phyloP scores from a whole-genome alignment of 2,113 vertebrate species.

The Rhegmatorhina hoffmannsi region DNA sequence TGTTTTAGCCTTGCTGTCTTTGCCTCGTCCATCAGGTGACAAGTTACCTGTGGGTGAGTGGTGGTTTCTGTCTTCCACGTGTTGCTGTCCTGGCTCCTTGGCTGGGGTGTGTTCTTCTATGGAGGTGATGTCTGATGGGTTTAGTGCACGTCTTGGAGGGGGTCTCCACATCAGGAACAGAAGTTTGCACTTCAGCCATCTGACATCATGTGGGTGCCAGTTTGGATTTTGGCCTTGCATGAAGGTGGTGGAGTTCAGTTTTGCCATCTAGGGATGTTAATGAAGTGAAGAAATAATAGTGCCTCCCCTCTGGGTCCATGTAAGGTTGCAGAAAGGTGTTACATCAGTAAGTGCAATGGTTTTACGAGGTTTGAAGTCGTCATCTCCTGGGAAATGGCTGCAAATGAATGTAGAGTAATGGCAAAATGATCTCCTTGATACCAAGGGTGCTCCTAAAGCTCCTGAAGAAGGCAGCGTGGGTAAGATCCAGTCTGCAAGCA shows the following conservation, averaged over 20 bases:
- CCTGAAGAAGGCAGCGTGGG: background rate
- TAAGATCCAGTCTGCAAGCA: background rate
- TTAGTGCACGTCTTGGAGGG: background rate
- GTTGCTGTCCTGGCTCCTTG: background rate
- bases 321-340: background rate
- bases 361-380: background rate
- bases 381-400: background rate
- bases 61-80: background rate
- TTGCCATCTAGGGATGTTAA: background rate
- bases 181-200: background rate
- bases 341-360: background rate
- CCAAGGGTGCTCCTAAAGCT: background rate
- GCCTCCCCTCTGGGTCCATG: background rate
- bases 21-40: background rate
- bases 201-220: background rate
- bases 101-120: background rate
- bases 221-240: background rate
- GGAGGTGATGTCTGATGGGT: background rate
- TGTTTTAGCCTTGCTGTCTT: background rate
- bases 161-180: background rate
- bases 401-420: background rate
- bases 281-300: background rate
- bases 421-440: background rate
- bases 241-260: background rate
- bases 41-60: background rate